Evolutionary conservation across 1,140 invertebrate species (phyloP), one percentile per base, ranked within the genome.

Genomic region (Bombus vancouverensis): DNA sequence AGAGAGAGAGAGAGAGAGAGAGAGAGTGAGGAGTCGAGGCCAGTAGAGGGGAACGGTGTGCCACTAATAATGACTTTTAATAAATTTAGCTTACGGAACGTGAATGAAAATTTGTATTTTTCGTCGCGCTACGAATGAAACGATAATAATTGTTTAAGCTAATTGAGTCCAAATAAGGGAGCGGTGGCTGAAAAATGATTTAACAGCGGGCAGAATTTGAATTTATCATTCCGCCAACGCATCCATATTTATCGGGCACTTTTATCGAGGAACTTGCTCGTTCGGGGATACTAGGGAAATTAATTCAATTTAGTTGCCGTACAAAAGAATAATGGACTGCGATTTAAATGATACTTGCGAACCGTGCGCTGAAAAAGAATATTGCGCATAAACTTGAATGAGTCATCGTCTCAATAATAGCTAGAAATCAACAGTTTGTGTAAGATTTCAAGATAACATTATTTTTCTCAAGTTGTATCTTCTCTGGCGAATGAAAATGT

Each of bases 171-270:
- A 83, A 83, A 77, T 83, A 83, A 78, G 74, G 74, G 59, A 22
- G 18, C 39, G 13, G 12, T 12, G 66, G 2, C 5, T 71, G 82
- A 84, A 84, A 84, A 84, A 79, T 84, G 82, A 84, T 71, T 84
- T 57, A 70, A 34, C 82, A 57, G 2, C 9, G 66, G 47, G 8
- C 44, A 25, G 39, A 84, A 79, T 84, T 84, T 79, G 82, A 84
- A 84, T 84, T 84, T 79, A 84, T 84, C 82, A 84, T 79, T 84
- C 66, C 53, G 15, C 65, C 65, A 28, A 66, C 66, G 75, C 75
- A 84, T 84, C 82, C 82, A 84, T 79, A 79, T 84, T 84, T 84
- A 84, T 84, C 82, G 82, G 53, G 75, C 39, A 70, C 53, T 84
- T 84, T 84, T 84, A 79, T 79, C 82, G 82, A 47, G 75, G 3